phyloP scores from a whole-genome alignment of 1,140 invertebrate species.

The Calephelis virginiensis region DNA sequence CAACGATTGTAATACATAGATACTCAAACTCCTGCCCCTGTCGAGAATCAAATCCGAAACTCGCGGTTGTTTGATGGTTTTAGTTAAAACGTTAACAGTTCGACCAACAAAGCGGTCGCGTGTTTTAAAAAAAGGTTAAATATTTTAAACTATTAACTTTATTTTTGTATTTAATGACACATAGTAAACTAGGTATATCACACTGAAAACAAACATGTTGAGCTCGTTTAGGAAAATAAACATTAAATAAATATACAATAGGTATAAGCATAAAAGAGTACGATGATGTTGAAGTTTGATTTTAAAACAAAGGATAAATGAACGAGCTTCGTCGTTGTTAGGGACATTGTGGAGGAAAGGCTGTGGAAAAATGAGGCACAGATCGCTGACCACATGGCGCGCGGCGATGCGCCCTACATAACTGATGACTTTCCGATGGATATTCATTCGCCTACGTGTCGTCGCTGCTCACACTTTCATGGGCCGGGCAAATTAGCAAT shows the following conservation, averaged over 20 bases:
- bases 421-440: constrained; percentile 75
- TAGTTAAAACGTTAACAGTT: no score
- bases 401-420: constrained; percentile 67
- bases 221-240: constrained; percentile 7
- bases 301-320: constrained; percentile 36
- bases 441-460: constrained; percentile 53
- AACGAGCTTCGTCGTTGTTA: constrained; percentile 48
- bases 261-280: neutral
- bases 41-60: no score
- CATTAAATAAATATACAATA: constrained; percentile 11
- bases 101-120: no score
- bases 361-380: constrained; percentile 68
- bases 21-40: no score
- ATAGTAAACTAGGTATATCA: no score
- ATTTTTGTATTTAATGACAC: no score
- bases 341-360: constrained; percentile 63
- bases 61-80: no score
- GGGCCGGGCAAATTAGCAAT: constrained; percentile 3
- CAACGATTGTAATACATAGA: no score
- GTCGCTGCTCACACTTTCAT: constrained; percentile 25
- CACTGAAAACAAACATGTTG: no score
- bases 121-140: no score
- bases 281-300: constrained; percentile 32
- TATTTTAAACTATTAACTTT: no score
- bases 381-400: constrained; percentile 65